A percentile compares a stretch with the other conserved stretches of the same genome.
These are phyloP conservation scores for Melanotaenia trifasciata DNA, from an alignment of 2,797 vertebrate genomes.

Conservation along the genomic window DNA sequence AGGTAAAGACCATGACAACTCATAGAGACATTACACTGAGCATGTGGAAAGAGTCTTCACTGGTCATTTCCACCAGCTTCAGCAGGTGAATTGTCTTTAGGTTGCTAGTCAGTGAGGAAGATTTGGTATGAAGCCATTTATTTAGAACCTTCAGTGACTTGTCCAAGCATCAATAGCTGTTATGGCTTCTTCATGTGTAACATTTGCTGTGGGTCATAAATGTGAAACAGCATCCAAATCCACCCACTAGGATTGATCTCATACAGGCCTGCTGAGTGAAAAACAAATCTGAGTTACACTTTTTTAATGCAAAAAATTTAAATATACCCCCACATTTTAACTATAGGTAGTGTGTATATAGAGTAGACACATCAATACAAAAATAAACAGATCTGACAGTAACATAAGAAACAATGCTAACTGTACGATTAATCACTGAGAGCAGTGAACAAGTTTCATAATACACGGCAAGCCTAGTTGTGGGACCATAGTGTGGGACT, in stretches of 20 bases:
- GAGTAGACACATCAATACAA: conserved; percentile 12
- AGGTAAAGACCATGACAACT: conserved; percentile 31
- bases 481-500: conserved; percentile 13
- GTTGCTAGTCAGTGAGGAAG: background rate
- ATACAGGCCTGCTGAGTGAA: conserved; percentile 34
- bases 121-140: background rate
- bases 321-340: conserved; percentile 9
- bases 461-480: conserved; percentile 30
- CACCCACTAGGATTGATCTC: conserved; percentile 20
- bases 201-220: background rate
- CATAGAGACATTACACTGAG: conserved; percentile 25
- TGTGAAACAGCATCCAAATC: conserved; percentile 35
- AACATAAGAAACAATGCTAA: conserved; percentile 20
- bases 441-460: conserved; percentile 25
- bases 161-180: background rate
- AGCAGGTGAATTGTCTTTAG: conserved; percentile 4
- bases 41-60: conserved; percentile 23
- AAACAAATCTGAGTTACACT: conserved; percentile 11
- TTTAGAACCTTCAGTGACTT: background rate
- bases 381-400: conserved; percentile 5
- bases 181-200: background rate
- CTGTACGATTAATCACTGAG: conserved; percentile 23
- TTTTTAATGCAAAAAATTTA: conserved; percentile 17
- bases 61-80: conserved; percentile 13
- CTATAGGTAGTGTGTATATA: background rate